A percentile compares a stretch with the other conserved stretches of the same genome.
Evolutionary conservation across 2,113 vertebrate species (phyloP).

Genomic region (Corythornis cristatus): DNA sequence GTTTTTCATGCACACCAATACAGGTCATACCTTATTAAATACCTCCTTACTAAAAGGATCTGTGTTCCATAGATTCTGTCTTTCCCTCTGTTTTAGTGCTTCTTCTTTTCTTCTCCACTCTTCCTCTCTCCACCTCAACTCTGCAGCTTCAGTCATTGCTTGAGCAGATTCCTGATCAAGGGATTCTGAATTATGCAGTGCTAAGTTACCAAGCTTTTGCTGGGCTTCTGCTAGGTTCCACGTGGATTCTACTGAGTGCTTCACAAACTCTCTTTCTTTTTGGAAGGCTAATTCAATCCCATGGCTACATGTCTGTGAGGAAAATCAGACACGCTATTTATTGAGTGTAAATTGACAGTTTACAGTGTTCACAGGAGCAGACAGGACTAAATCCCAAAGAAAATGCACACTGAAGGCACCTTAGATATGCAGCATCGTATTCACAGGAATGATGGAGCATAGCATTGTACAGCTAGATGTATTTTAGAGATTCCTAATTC

Average conservation of each 20-base stretch:
- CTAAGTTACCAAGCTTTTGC: conserved; percentile 89
- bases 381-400: not conserved
- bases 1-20: not conserved
- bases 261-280: conserved; percentile 88
- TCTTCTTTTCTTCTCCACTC: conserved; percentile 96
- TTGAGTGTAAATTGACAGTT: not conserved
- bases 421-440: not conserved
- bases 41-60: conserved; percentile 87
- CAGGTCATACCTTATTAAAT: conserved; percentile 89
- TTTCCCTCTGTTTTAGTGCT: conserved; percentile 83
- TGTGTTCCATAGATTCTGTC: conserved; percentile 81
- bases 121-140: conserved; percentile 87
- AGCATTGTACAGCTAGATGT: not conserved
- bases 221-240: conserved; percentile 97
- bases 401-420: not conserved
- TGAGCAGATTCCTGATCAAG: conserved; percentile 89
- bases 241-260: conserved; percentile 89
- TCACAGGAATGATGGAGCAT: not conserved
- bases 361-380: not conserved
- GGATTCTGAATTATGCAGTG: conserved; percentile 93
- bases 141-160: conserved; percentile 80
- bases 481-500: not conserved
- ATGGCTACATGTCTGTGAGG: conserved; percentile 73
- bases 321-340: conserved; percentile 30
- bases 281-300: conserved; percentile 88